These are phyloP conservation scores for Strix uralensis DNA, from an alignment of 2,113 vertebrate genomes.

Conservation along the genomic window DNA sequence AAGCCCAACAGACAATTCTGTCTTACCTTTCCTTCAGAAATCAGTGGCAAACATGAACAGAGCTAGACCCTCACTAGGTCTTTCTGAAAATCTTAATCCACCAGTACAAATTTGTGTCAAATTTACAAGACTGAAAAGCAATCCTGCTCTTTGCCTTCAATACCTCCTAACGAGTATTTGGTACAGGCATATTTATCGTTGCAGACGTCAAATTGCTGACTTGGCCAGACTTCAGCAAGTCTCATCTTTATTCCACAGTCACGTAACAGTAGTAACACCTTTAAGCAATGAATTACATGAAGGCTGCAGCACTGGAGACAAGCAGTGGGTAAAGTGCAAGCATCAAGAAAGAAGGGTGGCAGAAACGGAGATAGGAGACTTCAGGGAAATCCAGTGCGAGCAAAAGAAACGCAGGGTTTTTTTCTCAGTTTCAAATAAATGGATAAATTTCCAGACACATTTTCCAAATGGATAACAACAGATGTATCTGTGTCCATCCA, in stretches of 20 bases:
- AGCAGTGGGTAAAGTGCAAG: neutral
- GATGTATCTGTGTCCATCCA: neutral
- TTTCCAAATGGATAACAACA: neutral
- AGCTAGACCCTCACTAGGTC: neutral
- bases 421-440: neutral
- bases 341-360: neutral
- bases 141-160: neutral
- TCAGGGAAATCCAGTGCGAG: neutral
- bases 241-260: neutral
- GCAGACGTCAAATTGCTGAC: neutral
- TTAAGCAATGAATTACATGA: neutral
- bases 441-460: rapidly evolving
- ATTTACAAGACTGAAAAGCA: neutral
- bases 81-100: neutral
- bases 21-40: slow-evolving; percentile 13
- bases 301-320: neutral
- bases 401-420: neutral
- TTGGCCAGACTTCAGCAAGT: neutral
- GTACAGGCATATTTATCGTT: neutral
- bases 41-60: neutral
- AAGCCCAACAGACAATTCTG: neutral
- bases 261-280: neutral
- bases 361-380: neutral
- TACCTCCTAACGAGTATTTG: neutral
- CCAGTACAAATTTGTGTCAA: neutral